Conservation (phyloP, 2,888 invertebrate species). For the Blastobasis lacticolella region DNA sequence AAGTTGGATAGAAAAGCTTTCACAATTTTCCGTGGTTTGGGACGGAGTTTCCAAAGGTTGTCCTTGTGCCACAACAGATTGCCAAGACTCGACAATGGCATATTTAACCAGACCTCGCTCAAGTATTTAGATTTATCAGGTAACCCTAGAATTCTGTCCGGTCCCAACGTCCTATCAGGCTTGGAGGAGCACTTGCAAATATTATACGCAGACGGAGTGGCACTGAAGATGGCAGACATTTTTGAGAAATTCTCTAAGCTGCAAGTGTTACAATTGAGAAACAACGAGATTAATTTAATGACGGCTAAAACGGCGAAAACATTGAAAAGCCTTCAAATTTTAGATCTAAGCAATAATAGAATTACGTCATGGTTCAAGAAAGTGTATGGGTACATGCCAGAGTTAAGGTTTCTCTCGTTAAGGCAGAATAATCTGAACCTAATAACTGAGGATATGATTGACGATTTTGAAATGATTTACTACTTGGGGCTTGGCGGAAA, state of each 20-base stretch:
- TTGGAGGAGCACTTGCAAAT: conserved; percentile 53
- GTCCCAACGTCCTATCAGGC: conserved; percentile 42
- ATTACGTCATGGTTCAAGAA: conserved; percentile 70
- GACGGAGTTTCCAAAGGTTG: conserved; percentile 31
- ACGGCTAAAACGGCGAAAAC: conserved; percentile 28
- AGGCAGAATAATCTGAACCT: conserved; percentile 72
- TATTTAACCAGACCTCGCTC: conserved; percentile 57
- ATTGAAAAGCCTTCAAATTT: conserved; percentile 49
- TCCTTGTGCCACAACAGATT: conserved; percentile 63
- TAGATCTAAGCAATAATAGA: conserved; percentile 71
- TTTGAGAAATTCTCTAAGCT: conserved; percentile 50
- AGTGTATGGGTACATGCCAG: conserved; percentile 44
- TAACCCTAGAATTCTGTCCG: conserved; percentile 52
- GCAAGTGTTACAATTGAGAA: conserved; percentile 54
- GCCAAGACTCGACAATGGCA: conserved; percentile 32
- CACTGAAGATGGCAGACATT: conserved; percentile 44
- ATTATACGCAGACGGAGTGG: conserved; percentile 55
- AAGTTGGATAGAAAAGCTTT: conserved; percentile 26
- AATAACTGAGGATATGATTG: conserved; percentile 70
- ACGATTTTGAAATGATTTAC: conserved; percentile 61
- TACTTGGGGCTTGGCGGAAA: conserved; percentile 72
- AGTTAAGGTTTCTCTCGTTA: conserved; percentile 56
- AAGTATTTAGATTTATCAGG: conserved; percentile 71
- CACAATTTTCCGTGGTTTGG: conserved; percentile 23
- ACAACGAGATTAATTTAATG: conserved; percentile 65